Conservation (phyloP, 2,797 vertebrate genomes). For the Ciconia nigra region DNA sequence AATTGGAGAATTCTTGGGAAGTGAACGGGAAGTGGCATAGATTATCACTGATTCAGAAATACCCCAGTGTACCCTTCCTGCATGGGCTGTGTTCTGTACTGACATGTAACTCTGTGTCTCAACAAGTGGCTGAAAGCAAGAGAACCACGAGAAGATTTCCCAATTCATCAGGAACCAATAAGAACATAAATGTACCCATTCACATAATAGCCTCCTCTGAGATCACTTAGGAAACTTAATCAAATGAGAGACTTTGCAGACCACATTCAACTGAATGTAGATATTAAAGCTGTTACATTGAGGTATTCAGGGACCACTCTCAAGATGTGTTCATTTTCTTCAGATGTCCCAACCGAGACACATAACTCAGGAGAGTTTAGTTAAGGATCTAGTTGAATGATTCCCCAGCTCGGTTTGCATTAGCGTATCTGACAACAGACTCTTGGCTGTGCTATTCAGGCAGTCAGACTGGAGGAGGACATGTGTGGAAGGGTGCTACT, state of each 20-base stretch:
- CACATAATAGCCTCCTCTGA: neutral
- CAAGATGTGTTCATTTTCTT: neutral
- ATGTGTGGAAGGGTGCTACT: neutral
- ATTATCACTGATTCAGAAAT: neutral
- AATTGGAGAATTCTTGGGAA: neutral
- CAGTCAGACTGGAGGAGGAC: neutral
- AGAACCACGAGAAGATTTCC: neutral
- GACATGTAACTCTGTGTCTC: fast-evolving
- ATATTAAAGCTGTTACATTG: neutral
- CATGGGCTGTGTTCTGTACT: neutral
- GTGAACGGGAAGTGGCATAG: neutral
- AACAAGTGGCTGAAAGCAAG: neutral
- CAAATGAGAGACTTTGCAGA: neutral
- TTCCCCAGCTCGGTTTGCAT: neutral
- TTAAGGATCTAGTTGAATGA: neutral
- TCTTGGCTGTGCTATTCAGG: neutral
- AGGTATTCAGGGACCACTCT: neutral
- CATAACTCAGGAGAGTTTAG: neutral
- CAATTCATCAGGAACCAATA: neutral
- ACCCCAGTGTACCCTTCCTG: neutral
- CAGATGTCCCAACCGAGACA: neutral
- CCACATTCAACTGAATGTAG: neutral
- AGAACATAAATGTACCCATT: neutral
- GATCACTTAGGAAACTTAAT: neutral
- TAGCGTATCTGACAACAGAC: neutral